A percentile compares a stretch with the other conserved stretches of the same genome.
phyloP scores from a whole-genome alignment of 1,140 invertebrate genomes.

The Samia ricini region DNA sequence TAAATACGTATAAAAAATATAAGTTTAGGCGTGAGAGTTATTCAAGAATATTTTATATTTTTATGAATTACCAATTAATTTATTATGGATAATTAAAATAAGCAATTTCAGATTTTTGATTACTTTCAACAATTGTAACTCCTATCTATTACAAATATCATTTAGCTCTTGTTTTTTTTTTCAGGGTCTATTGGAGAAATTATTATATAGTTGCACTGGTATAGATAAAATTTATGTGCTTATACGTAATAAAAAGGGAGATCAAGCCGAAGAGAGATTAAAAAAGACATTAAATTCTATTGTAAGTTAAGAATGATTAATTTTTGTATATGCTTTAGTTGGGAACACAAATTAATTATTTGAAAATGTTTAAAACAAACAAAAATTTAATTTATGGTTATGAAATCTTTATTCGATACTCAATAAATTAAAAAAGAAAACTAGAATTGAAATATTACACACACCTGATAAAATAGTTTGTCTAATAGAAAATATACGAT shows the following conservation, averaged over 20 bases:
- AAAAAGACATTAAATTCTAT: conserved; percentile 4
- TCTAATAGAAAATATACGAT: too few species aligned
- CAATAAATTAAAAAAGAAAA: too few species aligned
- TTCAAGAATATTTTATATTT: too few species aligned
- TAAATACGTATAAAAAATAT: too few species aligned
- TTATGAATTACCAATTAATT: too few species aligned
- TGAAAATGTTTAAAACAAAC: not conserved
- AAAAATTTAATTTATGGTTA: not conserved
- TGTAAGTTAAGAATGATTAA: conserved; percentile 6
- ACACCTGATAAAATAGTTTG: too few species aligned
- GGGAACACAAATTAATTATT: not conserved
- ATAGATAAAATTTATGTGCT: conserved; percentile 12
- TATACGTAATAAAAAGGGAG: conserved; percentile 12
- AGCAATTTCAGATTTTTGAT: conserved; percentile 1
- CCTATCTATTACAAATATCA: not conserved
- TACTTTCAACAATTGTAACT: not conserved
- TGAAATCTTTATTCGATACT: too few species aligned
- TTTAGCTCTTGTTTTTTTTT: not conserved
- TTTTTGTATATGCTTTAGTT: not conserved
- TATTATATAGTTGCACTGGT: conserved; percentile 14
- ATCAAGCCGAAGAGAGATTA: conserved; percentile 10
- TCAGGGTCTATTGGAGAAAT: conserved; percentile 13
- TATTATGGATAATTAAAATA: too few species aligned
- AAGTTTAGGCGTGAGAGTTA: too few species aligned
- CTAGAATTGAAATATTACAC: too few species aligned